phyloP scores from a whole-genome alignment of 2,797 vertebrate genomes.

The Gila robusta region DNA sequence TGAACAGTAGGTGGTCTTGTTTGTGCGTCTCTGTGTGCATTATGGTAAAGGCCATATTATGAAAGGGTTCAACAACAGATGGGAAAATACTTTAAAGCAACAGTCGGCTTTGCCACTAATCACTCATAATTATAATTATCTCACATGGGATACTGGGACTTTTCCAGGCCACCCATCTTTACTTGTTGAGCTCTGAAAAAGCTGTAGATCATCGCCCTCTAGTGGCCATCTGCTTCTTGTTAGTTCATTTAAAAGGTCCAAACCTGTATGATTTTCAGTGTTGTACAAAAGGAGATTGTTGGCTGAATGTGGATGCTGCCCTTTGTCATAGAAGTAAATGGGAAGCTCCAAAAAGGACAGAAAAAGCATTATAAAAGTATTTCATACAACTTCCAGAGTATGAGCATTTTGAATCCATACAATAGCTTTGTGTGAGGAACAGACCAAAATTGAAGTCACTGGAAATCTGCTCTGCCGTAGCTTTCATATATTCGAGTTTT shows the following conservation, averaged over 20 bases:
- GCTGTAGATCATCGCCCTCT: not conserved
- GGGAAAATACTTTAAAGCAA: constrained; percentile 18
- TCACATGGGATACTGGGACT: not conserved
- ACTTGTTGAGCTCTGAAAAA: not conserved
- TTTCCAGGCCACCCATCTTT: constrained; percentile 28
- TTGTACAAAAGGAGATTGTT: not conserved
- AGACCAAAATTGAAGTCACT: not conserved
- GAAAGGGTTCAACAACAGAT: constrained; percentile 35
- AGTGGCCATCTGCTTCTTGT: not conserved
- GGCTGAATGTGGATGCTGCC: not conserved
- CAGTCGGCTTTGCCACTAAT: constrained; percentile 17
- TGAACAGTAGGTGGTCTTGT: constrained; percentile 29
- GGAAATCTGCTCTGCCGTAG: not conserved
- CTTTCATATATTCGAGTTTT: not conserved
- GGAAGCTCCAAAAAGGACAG: not conserved
- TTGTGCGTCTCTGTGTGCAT: not conserved
- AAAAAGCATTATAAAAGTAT: not conserved
- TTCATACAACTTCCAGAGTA: not conserved
- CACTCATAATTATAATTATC: constrained; percentile 35
- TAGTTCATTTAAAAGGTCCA: not conserved
- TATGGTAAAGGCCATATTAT: constrained; percentile 17
- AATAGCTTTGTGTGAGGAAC: not conserved
- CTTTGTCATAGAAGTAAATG: not conserved
- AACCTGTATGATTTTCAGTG: not conserved
- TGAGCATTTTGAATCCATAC: not conserved